phyloP scores from a whole-genome alignment of 2,797 vertebrate genomes.

The Masticophis lateralis region DNA sequence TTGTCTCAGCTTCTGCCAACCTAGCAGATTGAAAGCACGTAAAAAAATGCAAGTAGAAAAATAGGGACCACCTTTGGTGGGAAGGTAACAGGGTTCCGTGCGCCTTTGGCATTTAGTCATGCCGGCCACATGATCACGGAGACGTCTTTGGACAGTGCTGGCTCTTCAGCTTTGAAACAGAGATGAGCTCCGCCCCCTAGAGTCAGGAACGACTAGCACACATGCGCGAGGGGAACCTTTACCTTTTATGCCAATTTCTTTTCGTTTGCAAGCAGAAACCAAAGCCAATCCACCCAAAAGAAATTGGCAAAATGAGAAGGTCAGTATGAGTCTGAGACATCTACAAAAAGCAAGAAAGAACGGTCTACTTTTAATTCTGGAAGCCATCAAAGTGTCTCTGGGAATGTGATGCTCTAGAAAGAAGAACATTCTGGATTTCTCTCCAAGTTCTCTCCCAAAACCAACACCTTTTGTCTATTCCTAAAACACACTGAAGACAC shows the following conservation, averaged over 20 bases:
- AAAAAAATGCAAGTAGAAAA: too few relatives aligned
- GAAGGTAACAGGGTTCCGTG: too few relatives aligned
- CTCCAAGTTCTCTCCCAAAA: background rate
- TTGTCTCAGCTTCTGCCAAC: too few relatives aligned
- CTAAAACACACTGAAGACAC: background rate
- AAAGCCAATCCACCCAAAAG: background rate
- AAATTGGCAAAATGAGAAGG: background rate
- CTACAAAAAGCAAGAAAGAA: background rate
- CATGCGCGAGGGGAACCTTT: too few relatives aligned
- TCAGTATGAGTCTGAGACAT: background rate
- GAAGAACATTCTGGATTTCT: background rate
- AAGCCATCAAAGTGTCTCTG: background rate
- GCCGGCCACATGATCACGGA: too few relatives aligned
- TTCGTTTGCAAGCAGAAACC: background rate
- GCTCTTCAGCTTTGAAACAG: too few relatives aligned
- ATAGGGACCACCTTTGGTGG: too few relatives aligned
- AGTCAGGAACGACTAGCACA: too few relatives aligned
- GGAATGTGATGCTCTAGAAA: background rate
- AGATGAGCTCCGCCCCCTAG: too few relatives aligned
- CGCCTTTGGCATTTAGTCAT: too few relatives aligned
- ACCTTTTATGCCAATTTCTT: background rate
- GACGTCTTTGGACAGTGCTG: too few relatives aligned
- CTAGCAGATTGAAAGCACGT: too few relatives aligned
- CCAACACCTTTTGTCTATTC: background rate
- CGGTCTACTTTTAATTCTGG: background rate